These are phyloP conservation scores for Encarsia formosa DNA, from an alignment of 2,888 invertebrate species.

Conservation along the genomic window DNA sequence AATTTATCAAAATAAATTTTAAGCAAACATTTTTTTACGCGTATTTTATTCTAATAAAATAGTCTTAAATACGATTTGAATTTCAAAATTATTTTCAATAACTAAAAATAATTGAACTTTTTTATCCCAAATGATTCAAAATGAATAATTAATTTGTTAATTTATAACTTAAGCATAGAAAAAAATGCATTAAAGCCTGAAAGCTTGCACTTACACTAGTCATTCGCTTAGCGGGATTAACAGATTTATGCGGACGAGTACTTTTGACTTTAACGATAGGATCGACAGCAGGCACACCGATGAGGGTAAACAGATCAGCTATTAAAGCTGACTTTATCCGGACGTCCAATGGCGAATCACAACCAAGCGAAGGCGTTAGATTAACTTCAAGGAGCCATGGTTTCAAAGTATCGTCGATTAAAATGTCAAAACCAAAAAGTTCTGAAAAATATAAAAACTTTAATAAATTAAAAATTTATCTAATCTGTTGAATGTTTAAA, in stretches of 20 bases:
- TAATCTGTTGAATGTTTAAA: no score
- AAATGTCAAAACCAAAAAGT: slow-evolving; percentile 91
- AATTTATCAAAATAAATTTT: no score
- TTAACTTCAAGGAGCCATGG: slow-evolving; percentile 96
- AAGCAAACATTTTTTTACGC: no score
- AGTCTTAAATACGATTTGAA: no score
- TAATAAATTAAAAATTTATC: not conserved
- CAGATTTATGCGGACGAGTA: slow-evolving; percentile 35
- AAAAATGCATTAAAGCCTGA: no score
- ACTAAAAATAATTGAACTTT: no score
- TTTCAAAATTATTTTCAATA: no score
- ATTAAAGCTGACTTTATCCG: slow-evolving; percentile 88
- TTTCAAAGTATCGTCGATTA: slow-evolving; percentile 85
- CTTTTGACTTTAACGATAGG: slow-evolving; percentile 57
- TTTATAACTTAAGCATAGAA: no score
- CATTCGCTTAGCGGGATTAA: slow-evolving; percentile 40
- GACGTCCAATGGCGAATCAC: slow-evolving; percentile 90
- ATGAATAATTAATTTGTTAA: no score
- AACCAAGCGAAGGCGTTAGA: slow-evolving; percentile 84
- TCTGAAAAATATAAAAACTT: slow-evolving; percentile 53
- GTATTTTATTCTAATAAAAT: no score
- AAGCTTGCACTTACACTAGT: slow-evolving; percentile 35
- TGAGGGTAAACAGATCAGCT: slow-evolving; percentile 85
- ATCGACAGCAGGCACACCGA: slow-evolving; percentile 79
- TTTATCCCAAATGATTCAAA: no score